Evolutionary conservation across 2,113 vertebrate species (phyloP).

Genomic region (Otus sunia): DNA sequence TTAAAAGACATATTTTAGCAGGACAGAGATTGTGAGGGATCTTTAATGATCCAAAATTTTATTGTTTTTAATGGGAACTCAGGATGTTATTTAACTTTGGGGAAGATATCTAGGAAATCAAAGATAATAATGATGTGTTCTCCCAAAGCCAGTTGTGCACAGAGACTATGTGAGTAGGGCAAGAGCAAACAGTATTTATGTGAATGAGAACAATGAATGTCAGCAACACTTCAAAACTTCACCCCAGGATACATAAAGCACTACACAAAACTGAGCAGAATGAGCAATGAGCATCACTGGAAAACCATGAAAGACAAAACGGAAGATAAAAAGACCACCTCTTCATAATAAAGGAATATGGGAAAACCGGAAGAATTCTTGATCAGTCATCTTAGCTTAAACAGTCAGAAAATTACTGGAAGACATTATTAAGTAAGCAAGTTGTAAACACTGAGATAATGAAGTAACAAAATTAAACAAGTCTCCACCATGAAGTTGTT

Average conservation of each 20-base stretch:
- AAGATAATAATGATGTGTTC: neutral
- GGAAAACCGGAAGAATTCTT: neutral
- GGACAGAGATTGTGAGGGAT: neutral
- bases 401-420: neutral
- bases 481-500: neutral
- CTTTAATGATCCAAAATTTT: neutral
- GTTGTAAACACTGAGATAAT: neutral
- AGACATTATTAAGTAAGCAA: neutral
- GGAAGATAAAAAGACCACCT: neutral
- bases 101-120: neutral
- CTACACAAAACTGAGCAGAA: neutral
- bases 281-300: neutral
- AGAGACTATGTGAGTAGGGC: neutral
- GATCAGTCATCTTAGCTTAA: neutral
- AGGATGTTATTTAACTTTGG: neutral
- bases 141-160: neutral
- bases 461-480: neutral
- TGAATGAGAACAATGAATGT: neutral
- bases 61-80: neutral
- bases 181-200: neutral
- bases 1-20: neutral
- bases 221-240: neutral
- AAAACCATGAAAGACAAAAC: neutral
- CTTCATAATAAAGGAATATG: neutral
- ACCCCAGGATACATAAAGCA: neutral